Base-by-base conservation (phyloP, 1,140 invertebrate species). In the Chrysoperla carnea region DNA sequence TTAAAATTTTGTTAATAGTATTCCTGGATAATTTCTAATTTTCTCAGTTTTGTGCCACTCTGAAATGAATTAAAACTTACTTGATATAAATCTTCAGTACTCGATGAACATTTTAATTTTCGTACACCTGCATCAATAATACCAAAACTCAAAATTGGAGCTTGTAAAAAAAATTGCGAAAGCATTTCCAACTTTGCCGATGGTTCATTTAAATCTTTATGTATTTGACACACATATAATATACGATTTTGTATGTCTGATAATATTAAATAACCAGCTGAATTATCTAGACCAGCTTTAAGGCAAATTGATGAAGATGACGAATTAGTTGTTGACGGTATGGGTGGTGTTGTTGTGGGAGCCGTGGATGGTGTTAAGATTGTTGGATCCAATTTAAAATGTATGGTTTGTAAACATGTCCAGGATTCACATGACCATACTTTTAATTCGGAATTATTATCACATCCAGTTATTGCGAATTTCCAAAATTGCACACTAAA, bases 371-470 rank as follows among this genome's bases (percentile, higher is more conserved):
- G 56, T 54, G 6, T 52, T 37, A 23, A 57, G 43, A 23, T 23
- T 1, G 57, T 51, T 7, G 71, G 62, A 41, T 61, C 58, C 2
- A 69, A 60, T 42, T 57, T 52, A 55, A 81, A 90, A 50, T 65
- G 73, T 42, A 95, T 76, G 0, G 83, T 91, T 62, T 96, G 91
- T 12, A 94, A 64, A 55, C 90, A 94, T 28, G 71, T 73, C 92
- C 92, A 96, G 0, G 84, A 72, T 55, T 92, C 83, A 60, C 92
- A 96, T 7, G 84, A 87, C 89, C 91, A 95, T 15, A 96, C 64
- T 63, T 93, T 95, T 11, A 96, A 64, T 54, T 89, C 86, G 0
- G 83, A 79, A 62, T 94, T 94, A 54, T 89, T 76, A 46, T 87
- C 77, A 8, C 84, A 80, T 1, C 88, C 88, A 2, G 91, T 95